phyloP scores from a whole-genome alignment of 1,140 invertebrate species.

The Atta cephalotes region DNA sequence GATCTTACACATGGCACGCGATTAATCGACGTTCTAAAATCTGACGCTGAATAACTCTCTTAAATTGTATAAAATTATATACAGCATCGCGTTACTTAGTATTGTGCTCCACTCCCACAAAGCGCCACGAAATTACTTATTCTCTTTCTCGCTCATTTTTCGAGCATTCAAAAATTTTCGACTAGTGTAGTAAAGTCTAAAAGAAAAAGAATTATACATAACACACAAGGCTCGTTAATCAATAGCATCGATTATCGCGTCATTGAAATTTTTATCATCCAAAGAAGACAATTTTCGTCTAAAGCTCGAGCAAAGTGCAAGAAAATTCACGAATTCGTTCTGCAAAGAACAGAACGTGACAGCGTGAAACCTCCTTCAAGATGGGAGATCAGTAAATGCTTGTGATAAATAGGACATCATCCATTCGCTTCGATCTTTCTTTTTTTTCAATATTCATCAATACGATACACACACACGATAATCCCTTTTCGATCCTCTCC shows the following conservation, averaged over 20 bases:
- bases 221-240: slow-evolving; percentile 59
- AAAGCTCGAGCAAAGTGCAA: slow-evolving; percentile 26
- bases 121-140: slow-evolving; percentile 20
- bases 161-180: slow-evolving; percentile 55
- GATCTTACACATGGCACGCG: slow-evolving; percentile 78
- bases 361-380: slow-evolving; percentile 43
- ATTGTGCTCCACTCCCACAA: slow-evolving; percentile 64
- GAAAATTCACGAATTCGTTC: slow-evolving; percentile 25
- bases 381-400: slow-evolving; percentile 40
- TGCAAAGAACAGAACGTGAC: not conserved
- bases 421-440: not conserved
- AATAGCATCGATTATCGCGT: slow-evolving; percentile 21
- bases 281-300: slow-evolving; percentile 31
- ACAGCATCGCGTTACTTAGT: slow-evolving; percentile 70
- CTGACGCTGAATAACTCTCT: slow-evolving; percentile 68
- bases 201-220: slow-evolving; percentile 56
- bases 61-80: slow-evolving; percentile 80
- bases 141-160: not conserved
- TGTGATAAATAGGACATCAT: slow-evolving; percentile 21
- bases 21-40: slow-evolving; percentile 61
- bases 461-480: not conserved
- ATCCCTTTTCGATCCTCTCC: slow-evolving; percentile 26
- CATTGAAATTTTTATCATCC: slow-evolving; percentile 16
- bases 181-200: slow-evolving; percentile 67
- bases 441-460: not conserved